These are phyloP conservation scores for Rana temporaria DNA, from an alignment of 2,113 vertebrate species.

Conservation along the genomic window DNA sequence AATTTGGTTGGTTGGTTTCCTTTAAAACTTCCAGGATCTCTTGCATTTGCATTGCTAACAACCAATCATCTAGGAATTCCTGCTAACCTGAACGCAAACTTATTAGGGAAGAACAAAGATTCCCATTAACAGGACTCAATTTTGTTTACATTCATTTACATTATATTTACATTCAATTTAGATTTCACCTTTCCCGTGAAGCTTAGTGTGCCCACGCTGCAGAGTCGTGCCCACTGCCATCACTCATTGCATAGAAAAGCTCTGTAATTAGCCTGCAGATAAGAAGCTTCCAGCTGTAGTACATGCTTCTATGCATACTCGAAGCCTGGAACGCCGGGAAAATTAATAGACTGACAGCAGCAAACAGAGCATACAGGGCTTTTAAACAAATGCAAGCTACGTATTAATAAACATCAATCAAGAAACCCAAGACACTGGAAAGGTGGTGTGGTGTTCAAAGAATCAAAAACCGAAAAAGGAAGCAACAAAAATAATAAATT, in stretches of 20 bases:
- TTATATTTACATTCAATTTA: conserved; percentile 24
- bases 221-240: conserved; percentile 17
- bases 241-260: conserved; percentile 4
- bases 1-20: too few species aligned
- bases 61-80: background rate
- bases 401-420: conserved; percentile 26
- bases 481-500: too few species aligned
- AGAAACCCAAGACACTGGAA: conserved; percentile 1
- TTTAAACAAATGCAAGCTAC: conserved; percentile 16
- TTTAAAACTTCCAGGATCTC: background rate
- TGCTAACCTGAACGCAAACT: conserved; percentile 9
- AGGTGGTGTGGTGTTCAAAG: background rate
- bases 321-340: background rate
- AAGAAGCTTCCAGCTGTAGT: conserved; percentile 17
- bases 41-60: background rate
- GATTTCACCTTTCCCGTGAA: conserved; percentile 6
- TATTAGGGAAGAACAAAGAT: conserved; percentile 20
- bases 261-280: conserved; percentile 25
- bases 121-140: conserved; percentile 11
- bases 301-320: background rate
- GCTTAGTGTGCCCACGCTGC: background rate
- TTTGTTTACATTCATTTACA: conserved; percentile 34
- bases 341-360: conserved; percentile 27
- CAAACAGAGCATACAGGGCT: background rate
- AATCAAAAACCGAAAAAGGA: background rate